These are phyloP conservation scores for Marcusenius ussheri DNA, from an alignment of 2,113 vertebrate species.

Conservation along the genomic window DNA sequence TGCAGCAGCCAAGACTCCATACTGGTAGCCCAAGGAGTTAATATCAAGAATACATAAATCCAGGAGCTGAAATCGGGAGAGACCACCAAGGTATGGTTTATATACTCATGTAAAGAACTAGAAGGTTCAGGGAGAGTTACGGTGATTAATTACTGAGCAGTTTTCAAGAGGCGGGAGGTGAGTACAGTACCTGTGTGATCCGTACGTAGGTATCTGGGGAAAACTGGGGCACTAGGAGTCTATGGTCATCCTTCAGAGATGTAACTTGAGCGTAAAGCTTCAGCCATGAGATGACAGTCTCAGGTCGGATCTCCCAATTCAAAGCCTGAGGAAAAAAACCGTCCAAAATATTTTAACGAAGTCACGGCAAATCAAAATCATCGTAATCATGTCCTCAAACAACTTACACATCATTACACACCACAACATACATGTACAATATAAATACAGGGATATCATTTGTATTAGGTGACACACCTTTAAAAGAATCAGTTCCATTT, in stretches of 20 bases:
- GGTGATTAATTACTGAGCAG: not conserved
- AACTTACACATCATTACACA: not conserved
- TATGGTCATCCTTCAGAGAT: conserved; percentile 70
- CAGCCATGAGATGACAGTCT: conserved; percentile 86
- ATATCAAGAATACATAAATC: conserved; percentile 86
- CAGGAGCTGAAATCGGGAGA: conserved; percentile 67
- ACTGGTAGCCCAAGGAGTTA: conserved; percentile 77
- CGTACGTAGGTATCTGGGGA: conserved; percentile 88
- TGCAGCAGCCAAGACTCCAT: conserved; percentile 82
- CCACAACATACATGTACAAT: not conserved
- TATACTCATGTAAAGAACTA: not conserved
- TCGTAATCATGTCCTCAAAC: not conserved
- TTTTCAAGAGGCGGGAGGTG: not conserved
- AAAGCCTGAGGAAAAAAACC: conserved; percentile 63
- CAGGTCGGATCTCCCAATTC: conserved; percentile 89
- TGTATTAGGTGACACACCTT: conserved; percentile 55
- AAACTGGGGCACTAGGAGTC: conserved; percentile 91
- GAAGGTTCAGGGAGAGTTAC: not conserved
- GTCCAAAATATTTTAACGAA: not conserved
- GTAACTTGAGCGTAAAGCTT: conserved; percentile 91
- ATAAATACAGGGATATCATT: not conserved
- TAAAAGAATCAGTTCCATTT: conserved; percentile 82
- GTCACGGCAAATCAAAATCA: not conserved
- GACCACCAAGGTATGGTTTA: not conserved
- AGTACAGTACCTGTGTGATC: conserved; percentile 82